Base-by-base conservation (phyloP, 2,797 vertebrate genomes). In the Galago senegalensis region DNA sequence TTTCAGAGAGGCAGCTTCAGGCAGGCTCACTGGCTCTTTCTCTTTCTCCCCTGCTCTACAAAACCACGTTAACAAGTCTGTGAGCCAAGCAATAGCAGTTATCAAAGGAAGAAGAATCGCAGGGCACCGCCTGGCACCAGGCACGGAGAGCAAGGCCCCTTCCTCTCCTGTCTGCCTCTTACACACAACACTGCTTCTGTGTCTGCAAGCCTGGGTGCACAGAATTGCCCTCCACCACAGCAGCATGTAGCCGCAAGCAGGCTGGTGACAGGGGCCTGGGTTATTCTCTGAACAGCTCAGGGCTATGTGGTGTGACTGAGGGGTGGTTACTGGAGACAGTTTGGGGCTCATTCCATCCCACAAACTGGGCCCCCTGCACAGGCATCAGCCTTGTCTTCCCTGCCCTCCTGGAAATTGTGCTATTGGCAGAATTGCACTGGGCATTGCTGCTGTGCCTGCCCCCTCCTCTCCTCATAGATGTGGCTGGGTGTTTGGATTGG, bases 341-440 rank as follows among this genome's bases (percentile, higher is more conserved):
- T 18, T 16, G 12, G 21, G 20, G 31, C 14, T 29, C 4, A 60
- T 3, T 91, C 43, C 2, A 0, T 72, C 43, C 83, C 31, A 6
- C 6, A 3, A 2, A 0, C 3, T 0, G 2, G 31, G 21, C n/a
- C 21, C 17, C 5, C 7, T 14, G 17, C 7, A 1, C 16, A 27
- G 63, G 7, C 4, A 1, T 0, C 9, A 14, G 13, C 18, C 0
- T 0, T 4, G 13, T 20, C 31, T 21, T 4, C 46, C 40, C 37
- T 17, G 9, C 21, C 21, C 34, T 61, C 16, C 25, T 75, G 82
- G 75, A 69, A 72, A 34, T 1, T 1, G 6, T 27, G 61, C 6
- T 40, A 0, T 46, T 29, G 43, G 21, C 80, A 75, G 73, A 58
- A 56, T 4, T 5, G n/a, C 21, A 16, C 13, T 14, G 4, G 34